Base-by-base conservation (phyloP, 1,140 invertebrate species). In the Drosophila nannoptera region DNA sequence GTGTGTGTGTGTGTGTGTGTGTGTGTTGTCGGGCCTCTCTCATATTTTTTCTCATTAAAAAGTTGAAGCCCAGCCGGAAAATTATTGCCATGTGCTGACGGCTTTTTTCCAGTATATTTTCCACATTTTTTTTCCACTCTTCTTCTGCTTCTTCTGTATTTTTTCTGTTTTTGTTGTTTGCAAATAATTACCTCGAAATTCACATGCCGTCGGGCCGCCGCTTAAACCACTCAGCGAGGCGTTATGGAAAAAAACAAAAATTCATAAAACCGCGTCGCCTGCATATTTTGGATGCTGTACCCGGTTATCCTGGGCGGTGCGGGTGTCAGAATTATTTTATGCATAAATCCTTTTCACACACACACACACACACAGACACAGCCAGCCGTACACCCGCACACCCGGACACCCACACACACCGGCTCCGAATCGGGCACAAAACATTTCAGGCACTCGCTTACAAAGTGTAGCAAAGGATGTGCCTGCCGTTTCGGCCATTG, bases 131-230 rank as follows among this genome's bases (percentile, higher is more conserved):
- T 22, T 22, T 22, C 22, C 22, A 22, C 40, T 43, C 40, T 43
- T 7, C 40, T 9, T 14, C 7, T 43, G 12, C 7, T 43, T 43
- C n/a, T 12, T 5, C 12, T 42, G 2, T 1, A n/a, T 42, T 42
- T 42, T 43, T 36, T 36, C 6, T 36, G 8, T 36, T 55, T 64
- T 59, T 71, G 66, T 64, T 80, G 73, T 77, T 73, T 70, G 67
- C 55, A 84, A 83, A 83, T 84, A 83, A 84, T 83, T 84, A 80
- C 80, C 78, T 80, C 80, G 76, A 80, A 60, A 71, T 71, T 70
- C 68, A 66, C 55, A 66, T 66, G 68, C 62, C 49, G 35, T 48
- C 68, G 62, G 49, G 35, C 50, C 50, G 56, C 31, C 76, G 80
- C 82, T 80, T 80, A 80, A 84, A 71, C 80, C 80, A 84, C 81